Evolutionary conservation across 2,797 vertebrate genomes (phyloP).

Genomic region (Hemibagrus guttatus): DNA sequence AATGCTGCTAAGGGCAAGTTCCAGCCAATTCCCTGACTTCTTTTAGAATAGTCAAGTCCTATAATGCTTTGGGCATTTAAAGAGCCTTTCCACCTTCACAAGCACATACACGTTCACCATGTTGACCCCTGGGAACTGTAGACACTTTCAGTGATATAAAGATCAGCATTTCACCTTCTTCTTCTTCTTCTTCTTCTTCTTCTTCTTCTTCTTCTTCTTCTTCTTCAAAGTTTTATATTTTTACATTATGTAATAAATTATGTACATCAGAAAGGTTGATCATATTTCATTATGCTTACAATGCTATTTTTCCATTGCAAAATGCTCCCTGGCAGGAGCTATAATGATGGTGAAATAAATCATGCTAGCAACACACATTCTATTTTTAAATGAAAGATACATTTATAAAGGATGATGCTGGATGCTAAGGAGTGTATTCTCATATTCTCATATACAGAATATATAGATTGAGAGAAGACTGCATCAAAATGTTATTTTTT

Average conservation of each 20-base stretch:
- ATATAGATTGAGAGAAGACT: background rate
- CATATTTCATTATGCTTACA: slow-evolving; percentile 16
- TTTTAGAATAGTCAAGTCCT: slow-evolving; percentile 63
- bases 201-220: slow-evolving; percentile 38
- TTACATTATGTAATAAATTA: slow-evolving; percentile 26
- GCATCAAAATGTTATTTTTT: background rate
- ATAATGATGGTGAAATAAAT: slow-evolving; percentile 4
- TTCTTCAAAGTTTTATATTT: slow-evolving; percentile 21
- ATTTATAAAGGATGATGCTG: background rate
- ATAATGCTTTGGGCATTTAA: slow-evolving; percentile 47
- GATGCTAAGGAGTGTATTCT: background rate
- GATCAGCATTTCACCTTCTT: slow-evolving; percentile 35
- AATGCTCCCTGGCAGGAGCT: background rate
- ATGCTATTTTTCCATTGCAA: slow-evolving; percentile 7
- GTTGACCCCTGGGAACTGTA: slow-evolving; percentile 33
- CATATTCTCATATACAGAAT: background rate
- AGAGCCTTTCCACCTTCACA: slow-evolving; percentile 37
- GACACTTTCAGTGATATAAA: slow-evolving; percentile 41
- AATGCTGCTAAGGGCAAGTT: slow-evolving; percentile 51
- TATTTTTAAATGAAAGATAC: background rate
- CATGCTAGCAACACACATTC: background rate
- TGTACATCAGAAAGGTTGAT: slow-evolving; percentile 18
- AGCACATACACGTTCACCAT: slow-evolving; percentile 24
- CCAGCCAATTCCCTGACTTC: slow-evolving; percentile 45
- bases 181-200: slow-evolving; percentile 33